Conservation (phyloP, 1,140 invertebrate genomes). For the Nylanderia fulva region DNA sequence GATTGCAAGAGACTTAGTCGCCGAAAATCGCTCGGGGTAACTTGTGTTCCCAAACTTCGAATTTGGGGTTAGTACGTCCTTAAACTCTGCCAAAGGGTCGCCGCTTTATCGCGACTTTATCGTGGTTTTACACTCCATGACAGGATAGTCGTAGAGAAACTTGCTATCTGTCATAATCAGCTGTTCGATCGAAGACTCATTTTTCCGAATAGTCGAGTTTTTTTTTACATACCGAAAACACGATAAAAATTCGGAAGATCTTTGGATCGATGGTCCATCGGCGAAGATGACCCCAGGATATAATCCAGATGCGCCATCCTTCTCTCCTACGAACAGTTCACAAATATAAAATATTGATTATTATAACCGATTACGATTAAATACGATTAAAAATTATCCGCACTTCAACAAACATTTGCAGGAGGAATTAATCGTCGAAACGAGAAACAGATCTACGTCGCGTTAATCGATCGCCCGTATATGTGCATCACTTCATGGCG, state of each 20-base stretch:
- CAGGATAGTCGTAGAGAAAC: background rate
- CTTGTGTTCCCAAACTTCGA: slow-evolving; percentile 1
- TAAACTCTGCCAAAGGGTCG: background rate
- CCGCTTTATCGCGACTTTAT: background rate
- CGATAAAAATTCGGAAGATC: too few relatives aligned
- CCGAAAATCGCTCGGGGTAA: background rate
- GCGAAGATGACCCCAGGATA: too few relatives aligned
- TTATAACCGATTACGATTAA: too few relatives aligned
- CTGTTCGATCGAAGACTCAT: too few relatives aligned
- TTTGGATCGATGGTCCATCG: too few relatives aligned
- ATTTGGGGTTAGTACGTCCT: background rate
- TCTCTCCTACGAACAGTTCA: too few relatives aligned
- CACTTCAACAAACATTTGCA: too few relatives aligned
- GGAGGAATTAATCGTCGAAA: background rate
- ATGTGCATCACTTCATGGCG: background rate
- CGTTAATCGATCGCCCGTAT: too few relatives aligned
- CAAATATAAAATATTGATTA: too few relatives aligned
- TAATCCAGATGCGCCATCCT: too few relatives aligned
- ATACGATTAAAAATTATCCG: too few relatives aligned
- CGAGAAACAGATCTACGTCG: background rate
- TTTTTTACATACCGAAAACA: too few relatives aligned
- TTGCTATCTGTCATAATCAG: background rate
- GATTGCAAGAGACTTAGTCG: background rate
- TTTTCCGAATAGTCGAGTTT: background rate
- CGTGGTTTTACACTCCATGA: background rate